Evolutionary conservation across 2,113 vertebrate genomes (phyloP).

Genomic region (Ciconia maguari): DNA sequence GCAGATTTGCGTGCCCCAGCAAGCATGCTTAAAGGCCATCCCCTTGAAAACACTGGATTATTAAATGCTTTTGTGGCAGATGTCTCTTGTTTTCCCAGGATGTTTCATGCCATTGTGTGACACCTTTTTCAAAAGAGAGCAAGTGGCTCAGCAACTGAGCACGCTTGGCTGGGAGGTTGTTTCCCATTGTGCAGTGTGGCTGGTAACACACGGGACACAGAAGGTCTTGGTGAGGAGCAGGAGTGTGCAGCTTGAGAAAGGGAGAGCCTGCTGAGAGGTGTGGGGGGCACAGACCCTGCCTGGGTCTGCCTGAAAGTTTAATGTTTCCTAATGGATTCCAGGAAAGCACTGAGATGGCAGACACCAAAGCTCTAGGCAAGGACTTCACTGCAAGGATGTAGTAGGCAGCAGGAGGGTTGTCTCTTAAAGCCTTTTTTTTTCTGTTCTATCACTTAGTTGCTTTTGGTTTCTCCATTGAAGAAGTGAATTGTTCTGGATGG

Average conservation of each 20-base stretch:
- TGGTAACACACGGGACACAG: not conserved
- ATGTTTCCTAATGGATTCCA: not conserved
- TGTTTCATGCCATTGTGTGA: not conserved
- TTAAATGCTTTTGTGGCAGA: not conserved
- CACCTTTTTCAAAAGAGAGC: not conserved
- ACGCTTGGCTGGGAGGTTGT: not conserved
- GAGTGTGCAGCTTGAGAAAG: rapidly evolving
- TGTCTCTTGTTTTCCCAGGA: not conserved
- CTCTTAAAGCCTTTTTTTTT: not conserved
- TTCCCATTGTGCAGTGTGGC: not conserved
- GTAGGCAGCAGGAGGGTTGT: not conserved
- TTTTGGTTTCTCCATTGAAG: not conserved
- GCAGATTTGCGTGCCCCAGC: not conserved
- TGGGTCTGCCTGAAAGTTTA: not conserved
- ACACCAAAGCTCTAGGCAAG: not conserved
- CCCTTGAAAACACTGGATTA: not conserved
- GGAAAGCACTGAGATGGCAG: not conserved
- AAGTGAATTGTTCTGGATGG: not conserved
- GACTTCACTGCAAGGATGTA: not conserved
- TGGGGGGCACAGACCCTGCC: rapidly evolving
- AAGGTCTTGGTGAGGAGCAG: not conserved
- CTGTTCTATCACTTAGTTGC: not conserved
- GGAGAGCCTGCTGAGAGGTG: not conserved
- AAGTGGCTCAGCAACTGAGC: not conserved
- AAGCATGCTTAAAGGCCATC: not conserved